Evolutionary conservation across 1,140 invertebrate genomes (phyloP).

Genomic region (Cepaea nemoralis): DNA sequence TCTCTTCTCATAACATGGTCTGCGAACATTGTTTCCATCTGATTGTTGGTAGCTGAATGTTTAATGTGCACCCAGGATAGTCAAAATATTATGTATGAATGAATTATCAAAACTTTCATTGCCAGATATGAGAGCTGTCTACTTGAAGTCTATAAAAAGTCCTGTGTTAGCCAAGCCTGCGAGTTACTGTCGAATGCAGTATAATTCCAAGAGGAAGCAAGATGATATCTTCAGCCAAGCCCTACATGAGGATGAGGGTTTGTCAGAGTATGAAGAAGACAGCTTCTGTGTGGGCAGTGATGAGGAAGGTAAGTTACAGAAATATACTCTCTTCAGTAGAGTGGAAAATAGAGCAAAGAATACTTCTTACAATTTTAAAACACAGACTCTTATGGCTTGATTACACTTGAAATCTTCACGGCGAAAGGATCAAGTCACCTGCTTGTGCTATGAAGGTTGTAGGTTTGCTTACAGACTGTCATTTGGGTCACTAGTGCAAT

Average conservation of each 20-base stretch:
- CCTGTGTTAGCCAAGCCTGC: constrained; percentile 25
- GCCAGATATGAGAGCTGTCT: constrained; percentile 60
- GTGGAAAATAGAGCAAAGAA: too few relatives aligned
- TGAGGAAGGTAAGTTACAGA: constrained; percentile 30
- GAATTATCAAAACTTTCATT: not conserved
- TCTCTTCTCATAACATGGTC: too few relatives aligned
- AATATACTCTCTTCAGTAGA: not conserved
- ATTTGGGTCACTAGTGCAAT: too few relatives aligned
- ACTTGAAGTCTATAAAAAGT: constrained; percentile 58
- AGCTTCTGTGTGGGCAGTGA: constrained; percentile 65
- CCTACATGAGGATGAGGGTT: constrained; percentile 44
- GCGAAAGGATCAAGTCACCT: too few relatives aligned
- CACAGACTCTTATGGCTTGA: too few relatives aligned
- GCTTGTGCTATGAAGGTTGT: too few relatives aligned
- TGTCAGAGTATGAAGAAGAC: constrained; percentile 63
- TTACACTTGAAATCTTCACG: not conserved
- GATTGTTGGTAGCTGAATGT: too few relatives aligned
- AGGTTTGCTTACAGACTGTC: too few relatives aligned
- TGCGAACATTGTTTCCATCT: too few relatives aligned
- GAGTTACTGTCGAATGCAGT: constrained; percentile 50
- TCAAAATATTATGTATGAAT: too few relatives aligned
- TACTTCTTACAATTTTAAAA: too few relatives aligned
- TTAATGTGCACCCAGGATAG: too few relatives aligned
- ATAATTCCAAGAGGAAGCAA: constrained; percentile 29
- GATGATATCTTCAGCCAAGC: constrained; percentile 60